A percentile compares a stretch with the other conserved stretches of the same genome.
Evolutionary conservation across 1,140 invertebrate genomes (phyloP).

Genomic region (Phthorimaea operculella): DNA sequence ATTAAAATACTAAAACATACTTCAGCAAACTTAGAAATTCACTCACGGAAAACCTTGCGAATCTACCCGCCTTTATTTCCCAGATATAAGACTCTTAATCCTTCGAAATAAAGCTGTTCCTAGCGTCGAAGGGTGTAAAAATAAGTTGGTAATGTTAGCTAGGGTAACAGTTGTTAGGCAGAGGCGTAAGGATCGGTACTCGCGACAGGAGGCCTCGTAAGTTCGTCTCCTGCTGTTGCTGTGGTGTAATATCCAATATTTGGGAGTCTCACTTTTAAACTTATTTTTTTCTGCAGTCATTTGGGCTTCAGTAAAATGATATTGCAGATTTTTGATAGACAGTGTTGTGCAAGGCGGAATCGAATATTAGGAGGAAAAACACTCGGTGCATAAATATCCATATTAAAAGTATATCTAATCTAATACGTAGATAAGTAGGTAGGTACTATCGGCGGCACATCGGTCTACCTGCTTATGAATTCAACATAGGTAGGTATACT

Average conservation of each 20-base stretch:
- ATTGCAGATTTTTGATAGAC: not conserved
- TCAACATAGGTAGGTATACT: too few species aligned
- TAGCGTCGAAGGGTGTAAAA: not conserved
- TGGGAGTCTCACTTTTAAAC: constrained; percentile 7
- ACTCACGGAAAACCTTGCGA: constrained; percentile 9
- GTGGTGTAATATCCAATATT: constrained; percentile 45
- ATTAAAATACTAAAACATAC: constrained; percentile 49
- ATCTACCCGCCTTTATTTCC: constrained; percentile 12
- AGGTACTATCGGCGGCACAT: too few species aligned
- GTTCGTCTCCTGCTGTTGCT: constrained; percentile 13
- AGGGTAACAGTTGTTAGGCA: constrained; percentile 30
- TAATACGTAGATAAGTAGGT: not conserved
- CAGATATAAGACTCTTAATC: not conserved
- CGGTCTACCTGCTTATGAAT: too few species aligned
- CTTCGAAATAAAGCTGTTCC: not conserved
- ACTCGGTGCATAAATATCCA: too few species aligned
- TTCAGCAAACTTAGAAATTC: constrained; percentile 13
- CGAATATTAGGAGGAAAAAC: not conserved
- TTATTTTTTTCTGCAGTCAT: not conserved
- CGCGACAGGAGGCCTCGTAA: constrained; percentile 53
- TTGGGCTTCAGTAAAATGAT: constrained; percentile 10
- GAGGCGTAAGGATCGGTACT: constrained; percentile 39
- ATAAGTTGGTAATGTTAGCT: constrained; percentile 19
- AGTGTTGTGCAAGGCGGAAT: not conserved
- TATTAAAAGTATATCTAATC: too few species aligned